Evolutionary conservation across 2,113 vertebrate genomes (phyloP), one percentile per base, ranked within the genome.

Genomic region (Merops nubicus): DNA sequence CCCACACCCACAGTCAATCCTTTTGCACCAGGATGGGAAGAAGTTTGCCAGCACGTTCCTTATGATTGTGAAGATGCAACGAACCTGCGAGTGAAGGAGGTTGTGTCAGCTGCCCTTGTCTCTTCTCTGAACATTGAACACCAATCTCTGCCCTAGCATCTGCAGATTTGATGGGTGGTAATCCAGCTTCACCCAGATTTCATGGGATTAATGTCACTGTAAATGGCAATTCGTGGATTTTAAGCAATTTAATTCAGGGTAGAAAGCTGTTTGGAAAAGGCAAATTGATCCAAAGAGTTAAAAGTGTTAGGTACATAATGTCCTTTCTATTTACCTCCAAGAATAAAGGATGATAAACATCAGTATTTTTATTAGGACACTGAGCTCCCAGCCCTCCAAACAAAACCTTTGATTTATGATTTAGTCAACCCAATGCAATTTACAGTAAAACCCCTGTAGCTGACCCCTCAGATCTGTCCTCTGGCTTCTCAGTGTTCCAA

Each of bases 11-110:
- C 38, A 98, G 98, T 98, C 25, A 97, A 91, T n/a, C 97, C 98
- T 53, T 98, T 97, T 74, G 96, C 93, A 50, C 88, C 92, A 33
- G 97, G 95, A 40, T 98, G 97, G 98, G 93, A 97, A 94, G 68
- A 83, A 70, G 17, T 69, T 28, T 98, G 98, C 65, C 79, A 11
- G 5, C 33, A 45, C 13, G 3, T 68, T 28, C 56, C 88, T 72
- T 12, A 28, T 0, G 88, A 96, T 15, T 98, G 98, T n/a, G 96
- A 98, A 91, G 98, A 98, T 9, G 81, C 25, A 34, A 97, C 97
- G 12, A 98, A 98, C 57, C 42, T 0, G 8, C 97, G 95, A 88
- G 90, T 95, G 57, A 92, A 93, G 74, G 73, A 98, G 98, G 98
- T 98, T 85, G 94, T 94, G 79, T 72, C 92, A 64, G 40, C 53